A percentile compares a stretch with the other conserved stretches of the same genome.
Conservation (phyloP, 2,113 vertebrate genomes). For the Lophura nycthemera region DNA sequence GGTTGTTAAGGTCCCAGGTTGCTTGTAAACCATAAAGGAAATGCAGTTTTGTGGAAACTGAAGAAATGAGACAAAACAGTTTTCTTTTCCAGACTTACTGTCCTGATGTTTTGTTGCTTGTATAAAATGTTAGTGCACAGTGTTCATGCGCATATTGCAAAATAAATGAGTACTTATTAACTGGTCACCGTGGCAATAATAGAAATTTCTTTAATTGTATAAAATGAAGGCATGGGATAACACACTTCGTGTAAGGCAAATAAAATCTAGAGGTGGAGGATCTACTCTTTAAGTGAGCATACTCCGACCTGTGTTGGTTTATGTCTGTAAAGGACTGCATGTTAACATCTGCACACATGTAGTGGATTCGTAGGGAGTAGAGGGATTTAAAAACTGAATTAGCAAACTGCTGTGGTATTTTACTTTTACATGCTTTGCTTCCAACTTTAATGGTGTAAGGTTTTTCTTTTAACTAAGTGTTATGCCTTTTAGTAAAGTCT, state of each 20-base stretch:
- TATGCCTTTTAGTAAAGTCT: background rate
- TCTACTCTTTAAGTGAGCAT: background rate
- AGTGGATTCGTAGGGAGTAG: background rate
- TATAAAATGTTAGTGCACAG: background rate
- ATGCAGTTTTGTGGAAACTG: background rate
- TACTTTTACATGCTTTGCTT: background rate
- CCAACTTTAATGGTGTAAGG: background rate
- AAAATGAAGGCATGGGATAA: background rate
- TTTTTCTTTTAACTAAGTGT: background rate
- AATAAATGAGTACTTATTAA: slow-evolving; percentile 12
- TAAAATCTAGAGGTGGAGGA: background rate
- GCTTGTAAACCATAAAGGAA: background rate
- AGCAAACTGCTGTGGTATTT: background rate
- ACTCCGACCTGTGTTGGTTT: background rate
- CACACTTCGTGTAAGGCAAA: background rate
- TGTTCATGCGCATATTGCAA: background rate
- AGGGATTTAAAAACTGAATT: background rate
- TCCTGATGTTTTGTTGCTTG: background rate
- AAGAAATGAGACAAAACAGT: background rate
- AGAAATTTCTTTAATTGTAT: slow-evolving; percentile 2
- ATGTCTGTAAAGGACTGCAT: background rate
- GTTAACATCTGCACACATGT: background rate
- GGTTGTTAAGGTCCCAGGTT: background rate
- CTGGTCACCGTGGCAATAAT: background rate
- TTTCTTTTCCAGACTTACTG: background rate